A percentile compares a stretch with the other conserved stretches of the same genome.
phyloP scores from a whole-genome alignment of 2,888 invertebrate genomes.

The Archips crataeganus region DNA sequence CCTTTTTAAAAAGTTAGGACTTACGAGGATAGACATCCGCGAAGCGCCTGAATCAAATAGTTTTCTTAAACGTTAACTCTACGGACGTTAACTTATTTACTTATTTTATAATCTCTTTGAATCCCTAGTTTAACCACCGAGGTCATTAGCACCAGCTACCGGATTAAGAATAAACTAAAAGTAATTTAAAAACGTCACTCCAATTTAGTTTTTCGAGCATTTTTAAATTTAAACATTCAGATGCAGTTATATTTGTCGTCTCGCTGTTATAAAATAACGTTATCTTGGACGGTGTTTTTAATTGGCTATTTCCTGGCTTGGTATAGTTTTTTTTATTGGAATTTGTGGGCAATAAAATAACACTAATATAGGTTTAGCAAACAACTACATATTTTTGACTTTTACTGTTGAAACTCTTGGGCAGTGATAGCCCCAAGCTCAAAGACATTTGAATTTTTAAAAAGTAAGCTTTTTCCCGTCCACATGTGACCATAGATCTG shows the following conservation, averaged over 20 bases:
- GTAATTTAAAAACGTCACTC: not conserved
- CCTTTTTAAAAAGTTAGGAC: too few relatives aligned
- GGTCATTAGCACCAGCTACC: not conserved
- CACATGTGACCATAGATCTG: too few relatives aligned
- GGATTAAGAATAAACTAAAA: conserved; percentile 1
- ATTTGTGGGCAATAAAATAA: not conserved
- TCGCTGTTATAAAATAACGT: conserved; percentile 20
- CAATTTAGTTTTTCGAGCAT: not conserved
- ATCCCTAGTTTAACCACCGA: not conserved
- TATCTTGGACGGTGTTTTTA: conserved; percentile 19
- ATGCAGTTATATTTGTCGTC: conserved; percentile 36
- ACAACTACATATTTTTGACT: too few relatives aligned
- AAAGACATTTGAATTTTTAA: too few relatives aligned
- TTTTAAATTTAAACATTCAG: not conserved
- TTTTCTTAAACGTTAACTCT: not conserved
- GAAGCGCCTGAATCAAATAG: too few relatives aligned
- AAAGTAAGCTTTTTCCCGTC: too few relatives aligned
- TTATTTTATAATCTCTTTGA: not conserved
- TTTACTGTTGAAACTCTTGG: too few relatives aligned
- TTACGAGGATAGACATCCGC: too few relatives aligned
- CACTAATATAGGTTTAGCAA: too few relatives aligned
- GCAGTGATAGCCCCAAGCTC: too few relatives aligned
- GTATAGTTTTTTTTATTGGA: conserved; percentile 2
- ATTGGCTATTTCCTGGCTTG: conserved; percentile 29
- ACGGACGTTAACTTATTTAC: not conserved